Conservation (phyloP, 1,140 invertebrate genomes). For the Drosophila insularis region DNA sequence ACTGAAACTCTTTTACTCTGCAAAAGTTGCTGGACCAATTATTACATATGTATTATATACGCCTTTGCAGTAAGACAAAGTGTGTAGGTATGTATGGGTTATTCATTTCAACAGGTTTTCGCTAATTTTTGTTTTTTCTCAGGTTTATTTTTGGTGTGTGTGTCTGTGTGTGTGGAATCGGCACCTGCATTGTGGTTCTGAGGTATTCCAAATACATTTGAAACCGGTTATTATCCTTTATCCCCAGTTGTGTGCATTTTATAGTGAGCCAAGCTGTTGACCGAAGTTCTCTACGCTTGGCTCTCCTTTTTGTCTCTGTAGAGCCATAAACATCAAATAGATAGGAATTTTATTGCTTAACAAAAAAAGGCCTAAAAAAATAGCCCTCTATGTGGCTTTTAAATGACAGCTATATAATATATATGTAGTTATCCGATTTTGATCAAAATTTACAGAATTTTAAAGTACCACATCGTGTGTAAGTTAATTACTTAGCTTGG, state of each 20-base stretch:
- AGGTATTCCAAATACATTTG: neutral
- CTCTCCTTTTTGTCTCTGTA: neutral
- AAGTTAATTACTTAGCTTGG: no score
- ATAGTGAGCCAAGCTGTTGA: neutral
- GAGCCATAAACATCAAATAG: no score
- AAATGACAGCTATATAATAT: no score
- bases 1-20: no score
- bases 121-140: neutral
- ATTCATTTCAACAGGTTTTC: neutral
- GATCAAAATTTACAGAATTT: no score
- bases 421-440: no score
- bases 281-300: neutral
- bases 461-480: no score
- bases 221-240: conserved; percentile 4
- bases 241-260: neutral
- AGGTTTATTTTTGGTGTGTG: neutral
- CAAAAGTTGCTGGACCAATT: no score
- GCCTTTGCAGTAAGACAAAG: neutral
- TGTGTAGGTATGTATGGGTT: neutral
- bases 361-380: no score
- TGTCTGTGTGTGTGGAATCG: neutral
- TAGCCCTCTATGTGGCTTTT: no score
- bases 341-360: no score
- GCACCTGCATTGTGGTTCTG: neutral
- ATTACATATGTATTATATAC: no score